Evolutionary conservation across 2,113 vertebrate species (phyloP).

Genomic region (Deroptyus accipitrinus): DNA sequence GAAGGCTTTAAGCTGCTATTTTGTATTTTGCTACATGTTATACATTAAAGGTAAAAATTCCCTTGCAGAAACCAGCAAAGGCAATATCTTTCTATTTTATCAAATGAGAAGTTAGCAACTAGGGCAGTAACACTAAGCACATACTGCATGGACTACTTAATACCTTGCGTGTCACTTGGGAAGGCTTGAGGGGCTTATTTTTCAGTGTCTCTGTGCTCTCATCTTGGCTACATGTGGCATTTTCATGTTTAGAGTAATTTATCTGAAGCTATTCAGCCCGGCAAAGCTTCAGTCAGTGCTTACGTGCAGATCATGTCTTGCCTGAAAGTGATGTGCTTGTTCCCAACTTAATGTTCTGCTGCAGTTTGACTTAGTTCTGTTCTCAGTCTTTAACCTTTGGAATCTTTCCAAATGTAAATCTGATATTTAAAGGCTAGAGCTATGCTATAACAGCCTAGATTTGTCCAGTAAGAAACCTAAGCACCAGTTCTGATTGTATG

Average conservation of each 20-base stretch:
- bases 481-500: background rate
- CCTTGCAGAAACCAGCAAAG: background rate
- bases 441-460: background rate
- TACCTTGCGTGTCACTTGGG: background rate
- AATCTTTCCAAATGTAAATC: background rate
- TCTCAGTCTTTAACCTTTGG: background rate
- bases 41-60: background rate
- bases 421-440: background rate
- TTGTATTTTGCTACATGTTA: background rate
- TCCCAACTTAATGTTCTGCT: background rate
- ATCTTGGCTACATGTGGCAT: background rate
- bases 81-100: background rate
- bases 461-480: background rate
- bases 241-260: background rate
- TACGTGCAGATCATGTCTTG: background rate
- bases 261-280: background rate
- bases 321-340: background rate
- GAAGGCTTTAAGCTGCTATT: rapidly evolving
- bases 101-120: background rate
- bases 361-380: background rate
- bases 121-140: background rate
- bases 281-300: background rate
- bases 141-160: background rate
- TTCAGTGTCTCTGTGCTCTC: background rate
- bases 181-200: background rate